Base-by-base conservation (phyloP, 2,888 invertebrate genomes). In the Caenorhabditis uteleia region DNA sequence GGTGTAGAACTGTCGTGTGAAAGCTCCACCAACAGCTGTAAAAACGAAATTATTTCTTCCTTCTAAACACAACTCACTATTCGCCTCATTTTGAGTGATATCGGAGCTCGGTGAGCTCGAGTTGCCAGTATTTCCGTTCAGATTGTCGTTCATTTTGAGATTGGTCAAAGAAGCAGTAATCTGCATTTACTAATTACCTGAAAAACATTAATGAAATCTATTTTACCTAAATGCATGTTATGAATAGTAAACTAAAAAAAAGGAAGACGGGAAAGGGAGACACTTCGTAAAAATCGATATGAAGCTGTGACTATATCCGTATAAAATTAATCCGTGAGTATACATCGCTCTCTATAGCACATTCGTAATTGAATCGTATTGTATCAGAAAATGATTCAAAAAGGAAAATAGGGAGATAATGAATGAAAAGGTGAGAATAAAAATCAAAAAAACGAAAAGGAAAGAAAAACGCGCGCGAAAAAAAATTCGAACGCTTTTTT, bases 111-210 rank as follows among this genome's bases (percentile, higher is more conserved):
- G 29, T 8, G 46, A 33, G n/a, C n/a, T n/a, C n/a, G n/a, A n/a
- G 8, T 12, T n/a, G 21, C 25, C 20, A 25, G 36, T 3, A 26
- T 38, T 38, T 38, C 48, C 48, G 36, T 48, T 48, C 27, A 48
- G 26, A 8, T 16, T 18, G 36, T 48, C 48, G 38, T 55, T 55
- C 46, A 61, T 54, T 40, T 45, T 55, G 7, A 33, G 33, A 21
- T 56, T 46, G 42, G 39, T 43, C 18, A 56, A 38, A 45, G 42
- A 40, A 33, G 61, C 55, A 38, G 55, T 54, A 31, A 61, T 49
- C 55, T 61, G 61, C 61, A 61, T 61, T 61, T 51, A 61, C 46
- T 20, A 61, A 61, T 51, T 61, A 61, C 61, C 61, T 61, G 46
- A 8, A 55, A 47, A 10, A 38, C 4, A 21, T n/a, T n/a, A n/a